Evolutionary conservation across 2,113 vertebrate species (phyloP), one percentile per base, ranked within the genome.

Genomic region (Myotis lucifugus): DNA sequence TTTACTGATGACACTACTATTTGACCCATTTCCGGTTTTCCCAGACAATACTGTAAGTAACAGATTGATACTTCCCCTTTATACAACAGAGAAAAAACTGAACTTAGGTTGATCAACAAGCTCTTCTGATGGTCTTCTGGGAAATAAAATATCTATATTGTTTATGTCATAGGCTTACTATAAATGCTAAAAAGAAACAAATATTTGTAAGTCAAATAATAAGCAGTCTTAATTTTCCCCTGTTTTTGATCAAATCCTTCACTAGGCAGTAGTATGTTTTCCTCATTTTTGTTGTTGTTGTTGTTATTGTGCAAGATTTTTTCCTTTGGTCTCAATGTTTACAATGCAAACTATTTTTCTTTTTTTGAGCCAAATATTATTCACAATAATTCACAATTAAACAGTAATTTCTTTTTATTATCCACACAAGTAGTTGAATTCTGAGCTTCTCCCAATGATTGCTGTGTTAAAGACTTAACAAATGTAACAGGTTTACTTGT

Each of bases 291-390:
- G 29, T 54, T 70, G 6, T 11, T 50, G 4, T 50, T 50, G 8
- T 46, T 46, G 8, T 46, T 37, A 37, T 37, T 46, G 46, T 46
- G 10, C 46, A 94, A 0, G 2, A 66, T 92, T 74, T 79, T 19
- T 48, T 40, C n/a, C 69, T 37, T 52, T 72, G 15, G 3, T n/a
- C 15, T 79, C 27, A 70, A 10, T 74, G n/a, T 79, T 85, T 86
- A 73, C 19, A 85, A 67, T 32, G 27, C 56, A 59, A 59, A 59
- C 56, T 25, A 25, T 29, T 64, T 64, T 64, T 29, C 25, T 56
- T 61, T 61, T 83, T 77, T 86, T 18, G 48, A 82, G 13, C 3
- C 12, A 82, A 85, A 82, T 92, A 66, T 66, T 77, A 85, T 25
- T 37, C 2, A 37, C 0, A 40, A 32, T 76, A 40, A 32, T 76